Evolutionary conservation across 2,888 invertebrate species (phyloP), one percentile per base, ranked within the genome.

Genomic region (Plusia festucae): DNA sequence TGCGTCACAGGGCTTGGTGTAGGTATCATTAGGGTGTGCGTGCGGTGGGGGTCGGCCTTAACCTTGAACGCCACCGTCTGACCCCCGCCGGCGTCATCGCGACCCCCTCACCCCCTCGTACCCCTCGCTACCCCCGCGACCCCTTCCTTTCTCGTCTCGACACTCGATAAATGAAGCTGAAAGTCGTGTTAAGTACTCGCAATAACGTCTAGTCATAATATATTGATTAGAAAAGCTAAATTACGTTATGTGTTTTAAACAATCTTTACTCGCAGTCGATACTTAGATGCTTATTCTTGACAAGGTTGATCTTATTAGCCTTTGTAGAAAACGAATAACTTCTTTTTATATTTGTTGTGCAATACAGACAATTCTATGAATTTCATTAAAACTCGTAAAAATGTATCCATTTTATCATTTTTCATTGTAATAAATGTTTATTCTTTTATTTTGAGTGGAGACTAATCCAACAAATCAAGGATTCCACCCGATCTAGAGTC

Each of bases 11-110:
- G 58, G 57, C 51, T 63, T 60, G 65, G 68, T 83, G 81, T 80
- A 82, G 78, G 81, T 85, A 83, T 84, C 79, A 86, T 82, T 81
- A 81, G 77, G 82, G 76, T 83, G 82, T 84, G 84, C 79, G 74
- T 83, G 83, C 68, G 80, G 71, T 68, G 78, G 79, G 86, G 85
- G 85, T 82, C 84, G 92, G 90, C 94, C 94, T 94, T 94, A 91
- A 94, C 94, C 94, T 94, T 94, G 94, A 93, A 93, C 88, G 90
- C 86, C 89, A 86, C 88, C 89, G 91, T 92, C 93, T 93, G 92
- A 91, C 93, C 93, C 88, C 80, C 70, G 73, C 76, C 84, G 70
- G 82, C 86, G 82, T 82, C 83, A 84, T 82, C 80, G 69, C 81
- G 76, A 79, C 83, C 83, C 81, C 74, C 78, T 69, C 74, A 44